phyloP scores from a whole-genome alignment of 2,797 vertebrate genomes.

The Oophaga sylvatica region DNA sequence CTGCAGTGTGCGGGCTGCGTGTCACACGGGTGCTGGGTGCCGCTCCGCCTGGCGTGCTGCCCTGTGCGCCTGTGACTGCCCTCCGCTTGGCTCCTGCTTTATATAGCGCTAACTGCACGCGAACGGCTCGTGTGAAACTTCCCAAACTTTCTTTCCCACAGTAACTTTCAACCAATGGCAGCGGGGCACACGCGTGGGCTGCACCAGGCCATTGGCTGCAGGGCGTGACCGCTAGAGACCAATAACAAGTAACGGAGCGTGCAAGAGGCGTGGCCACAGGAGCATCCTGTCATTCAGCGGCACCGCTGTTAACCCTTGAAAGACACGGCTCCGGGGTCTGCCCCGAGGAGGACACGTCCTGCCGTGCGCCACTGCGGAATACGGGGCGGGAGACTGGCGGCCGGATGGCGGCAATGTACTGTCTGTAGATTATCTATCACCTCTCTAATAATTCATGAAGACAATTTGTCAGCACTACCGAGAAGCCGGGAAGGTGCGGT shows the following conservation, averaged over 20 bases:
- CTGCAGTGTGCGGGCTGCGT: conserved; percentile 6
- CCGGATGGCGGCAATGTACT: too few relatives aligned
- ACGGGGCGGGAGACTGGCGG: too few relatives aligned
- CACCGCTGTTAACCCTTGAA: conserved; percentile 74
- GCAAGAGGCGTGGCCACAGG: conserved; percentile 74
- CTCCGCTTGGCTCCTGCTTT: conserved; percentile 80
- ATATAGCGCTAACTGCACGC: conserved; percentile 96
- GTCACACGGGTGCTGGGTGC: neutral
- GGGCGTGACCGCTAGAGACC: conserved; percentile 83
- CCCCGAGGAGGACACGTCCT: neutral
- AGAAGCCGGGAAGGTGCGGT: too few relatives aligned
- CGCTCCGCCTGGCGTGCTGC: conserved; percentile 36
- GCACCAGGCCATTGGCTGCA: conserved; percentile 92
- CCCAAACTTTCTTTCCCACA: conserved; percentile 99
- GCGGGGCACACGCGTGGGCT: conserved; percentile 94
- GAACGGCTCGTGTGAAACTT: conserved; percentile 99
- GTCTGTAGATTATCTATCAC: too few relatives aligned
- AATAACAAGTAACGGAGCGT: conserved; percentile 85
- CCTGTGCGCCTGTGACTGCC: conserved; percentile 54
- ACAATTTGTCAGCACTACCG: too few relatives aligned
- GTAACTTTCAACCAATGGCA: conserved; percentile 97
- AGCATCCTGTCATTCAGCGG: conserved; percentile 80
- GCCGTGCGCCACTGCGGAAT: neutral
- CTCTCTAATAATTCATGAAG: too few relatives aligned
- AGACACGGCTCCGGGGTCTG: neutral